Percentiles rank a stretch among this genome's conserved stretches.
Conservation (phyloP, 1,140 invertebrate species). For the Lordiphosa stackelbergi region DNA sequence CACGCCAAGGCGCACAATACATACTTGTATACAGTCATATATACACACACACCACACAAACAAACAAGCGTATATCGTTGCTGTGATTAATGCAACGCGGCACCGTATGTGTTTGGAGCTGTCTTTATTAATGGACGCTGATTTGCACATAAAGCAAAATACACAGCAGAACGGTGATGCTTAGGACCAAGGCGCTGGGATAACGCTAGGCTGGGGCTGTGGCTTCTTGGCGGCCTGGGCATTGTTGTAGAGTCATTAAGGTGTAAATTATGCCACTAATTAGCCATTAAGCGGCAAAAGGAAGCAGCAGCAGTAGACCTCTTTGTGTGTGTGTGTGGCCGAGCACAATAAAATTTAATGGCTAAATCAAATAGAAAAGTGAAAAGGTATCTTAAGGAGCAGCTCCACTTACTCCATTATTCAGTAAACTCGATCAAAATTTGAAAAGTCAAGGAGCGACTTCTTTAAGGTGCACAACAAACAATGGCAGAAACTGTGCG, state of each 20-base stretch:
- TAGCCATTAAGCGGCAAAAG: slow-evolving; percentile 68
- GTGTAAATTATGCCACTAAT: slow-evolving; percentile 74
- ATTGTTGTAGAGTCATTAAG: slow-evolving; percentile 70
- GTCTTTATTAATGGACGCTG: slow-evolving; percentile 72
- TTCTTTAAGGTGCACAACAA: slow-evolving; percentile 26
- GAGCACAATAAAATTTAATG: slow-evolving; percentile 68
- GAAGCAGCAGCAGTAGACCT: slow-evolving; percentile 24
- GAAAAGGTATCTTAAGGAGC: slow-evolving; percentile 40
- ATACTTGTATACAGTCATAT: slow-evolving; percentile 16
- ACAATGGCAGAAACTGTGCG: neutral
- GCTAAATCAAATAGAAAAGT: slow-evolving; percentile 59
- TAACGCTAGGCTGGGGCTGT: slow-evolving; percentile 38
- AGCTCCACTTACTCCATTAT: slow-evolving; percentile 6
- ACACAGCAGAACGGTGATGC: slow-evolving; percentile 24
- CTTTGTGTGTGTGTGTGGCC: slow-evolving; percentile 16
- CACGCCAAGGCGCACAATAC: slow-evolving; percentile 31
- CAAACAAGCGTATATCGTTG: slow-evolving; percentile 7
- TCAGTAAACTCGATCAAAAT: slow-evolving; percentile 18
- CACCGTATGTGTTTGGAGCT: slow-evolving; percentile 50
- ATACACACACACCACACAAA: neutral
- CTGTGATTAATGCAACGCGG: slow-evolving; percentile 65
- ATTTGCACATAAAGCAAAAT: slow-evolving; percentile 64
- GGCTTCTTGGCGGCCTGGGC: slow-evolving; percentile 42
- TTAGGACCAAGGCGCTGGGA: slow-evolving; percentile 27
- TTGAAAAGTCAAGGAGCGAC: neutral